phyloP scores from a whole-genome alignment of 2,113 vertebrate species.

The Odocoileus hemionus region DNA sequence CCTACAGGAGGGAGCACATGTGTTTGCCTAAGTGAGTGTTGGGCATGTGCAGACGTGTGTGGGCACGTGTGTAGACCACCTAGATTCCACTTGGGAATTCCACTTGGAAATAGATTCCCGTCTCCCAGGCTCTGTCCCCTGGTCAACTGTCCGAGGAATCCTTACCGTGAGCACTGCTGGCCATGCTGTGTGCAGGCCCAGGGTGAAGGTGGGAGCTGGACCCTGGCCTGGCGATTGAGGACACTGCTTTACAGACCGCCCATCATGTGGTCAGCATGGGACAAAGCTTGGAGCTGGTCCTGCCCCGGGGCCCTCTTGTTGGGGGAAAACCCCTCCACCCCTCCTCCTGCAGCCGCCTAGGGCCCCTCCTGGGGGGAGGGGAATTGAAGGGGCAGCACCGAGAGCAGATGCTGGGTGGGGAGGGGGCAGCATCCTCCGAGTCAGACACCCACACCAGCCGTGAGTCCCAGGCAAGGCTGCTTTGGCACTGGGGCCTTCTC shows the following conservation, averaged over 20 bases:
- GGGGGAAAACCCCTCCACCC: not conserved
- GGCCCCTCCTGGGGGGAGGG: not conserved
- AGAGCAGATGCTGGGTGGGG: not conserved
- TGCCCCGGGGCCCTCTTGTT: not conserved
- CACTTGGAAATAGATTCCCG: too few relatives aligned
- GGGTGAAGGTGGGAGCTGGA: not conserved
- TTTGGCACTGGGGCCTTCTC: not conserved
- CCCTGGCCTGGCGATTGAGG: not conserved
- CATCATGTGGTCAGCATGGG: not conserved
- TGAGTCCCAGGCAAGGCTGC: not conserved
- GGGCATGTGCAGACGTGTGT: not conserved
- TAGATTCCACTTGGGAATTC: not conserved
- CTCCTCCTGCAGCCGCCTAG: not conserved
- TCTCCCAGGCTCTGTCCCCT: not conserved
- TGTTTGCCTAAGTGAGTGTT: not conserved
- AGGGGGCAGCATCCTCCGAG: fast-evolving
- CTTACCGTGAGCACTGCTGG: not conserved
- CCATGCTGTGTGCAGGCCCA: fast-evolving
- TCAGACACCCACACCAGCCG: fast-evolving
- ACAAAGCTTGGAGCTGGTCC: not conserved
- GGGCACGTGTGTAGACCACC: fast-evolving
- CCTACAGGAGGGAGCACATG: not conserved
- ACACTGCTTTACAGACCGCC: not conserved
- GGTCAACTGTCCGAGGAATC: not conserved
- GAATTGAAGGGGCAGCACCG: not conserved